Evolutionary conservation across 1,140 invertebrate species (phyloP).

Genomic region (Orchesella cincta): DNA sequence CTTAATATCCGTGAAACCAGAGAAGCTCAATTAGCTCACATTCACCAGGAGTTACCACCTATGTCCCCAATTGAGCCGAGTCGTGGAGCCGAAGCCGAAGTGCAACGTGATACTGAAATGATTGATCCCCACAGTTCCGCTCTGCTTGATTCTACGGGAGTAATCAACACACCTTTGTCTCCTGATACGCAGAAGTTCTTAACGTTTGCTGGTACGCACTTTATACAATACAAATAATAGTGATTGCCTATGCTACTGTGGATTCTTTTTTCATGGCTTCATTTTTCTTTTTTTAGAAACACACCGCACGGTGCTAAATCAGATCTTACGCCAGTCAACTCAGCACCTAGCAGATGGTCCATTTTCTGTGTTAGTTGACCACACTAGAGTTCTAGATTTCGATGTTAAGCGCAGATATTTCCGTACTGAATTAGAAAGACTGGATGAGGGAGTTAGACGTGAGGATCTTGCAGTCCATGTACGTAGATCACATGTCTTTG

Average conservation of each 20-base stretch:
- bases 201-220: slow-evolving; percentile 69
- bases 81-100: slow-evolving; percentile 39
- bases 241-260: slow-evolving; percentile 3
- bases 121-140: slow-evolving; percentile 27
- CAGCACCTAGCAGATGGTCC: slow-evolving; percentile 83
- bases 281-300: slow-evolving; percentile 64
- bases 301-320: slow-evolving; percentile 86
- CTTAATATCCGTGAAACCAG: slow-evolving; percentile 52
- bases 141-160: slow-evolving; percentile 33
- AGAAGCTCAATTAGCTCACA: slow-evolving; percentile 62
- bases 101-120: slow-evolving; percentile 40
- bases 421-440: slow-evolving; percentile 78
- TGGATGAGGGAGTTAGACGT: slow-evolving; percentile 77
- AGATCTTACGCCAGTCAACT: slow-evolving; percentile 85
- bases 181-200: slow-evolving; percentile 72
- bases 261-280: not conserved
- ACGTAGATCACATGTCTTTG: slow-evolving; percentile 81
- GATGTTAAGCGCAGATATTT: slow-evolving; percentile 91
- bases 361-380: slow-evolving; percentile 86
- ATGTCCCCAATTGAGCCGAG: slow-evolving; percentile 57
- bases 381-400: slow-evolving; percentile 86
- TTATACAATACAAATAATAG: no score
- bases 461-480: slow-evolving; percentile 90
- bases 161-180: slow-evolving; percentile 52
- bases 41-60: slow-evolving; percentile 60